Base-by-base conservation (phyloP, 2,113 vertebrate genomes). In the Pagrus major region DNA sequence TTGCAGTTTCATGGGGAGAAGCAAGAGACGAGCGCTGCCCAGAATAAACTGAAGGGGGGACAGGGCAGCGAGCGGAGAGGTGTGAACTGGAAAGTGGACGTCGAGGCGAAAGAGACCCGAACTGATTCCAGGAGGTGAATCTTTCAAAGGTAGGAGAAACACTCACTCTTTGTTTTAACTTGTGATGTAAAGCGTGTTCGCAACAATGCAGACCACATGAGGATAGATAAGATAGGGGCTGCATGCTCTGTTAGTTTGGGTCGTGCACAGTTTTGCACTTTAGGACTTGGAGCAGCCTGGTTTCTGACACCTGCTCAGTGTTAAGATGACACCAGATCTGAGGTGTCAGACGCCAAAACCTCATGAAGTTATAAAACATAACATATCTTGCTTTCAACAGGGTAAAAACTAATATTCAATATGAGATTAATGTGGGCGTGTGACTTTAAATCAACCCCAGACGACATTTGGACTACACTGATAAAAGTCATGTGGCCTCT, bases 61-160 rank as follows among this genome's bases (percentile, higher is more conserved):
- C 65, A 35, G 75, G 76, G 84, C 68, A 60, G 69, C 11, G 66
- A 41, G 33, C 4, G 33, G 33, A 75, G 84, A 63, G 69, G 84
- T 72, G 83, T 61, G 71, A 73, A 59, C 39, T 55, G 63, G 47
- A 59, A 70, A 54, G 86, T 41, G 80, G 84, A 91, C 78, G 54
- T 52, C 71, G 75, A 82, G 65, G 42, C 55, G 65, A 70, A 47
- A 83, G 71, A 76, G 44, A 75, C n/a, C 58, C 21, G 71, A 83
- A 74, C 77, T 41, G 79, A 89, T 89, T 90, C 83, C 77, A 65
- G 65, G 76, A n/a, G 64, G 84, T 82, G 87, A 59, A 78, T 69
- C 47, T 86, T 63, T 71, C 47, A 73, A 90, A 94, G 95, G 94
- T 95, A 92, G 64, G 91, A 81, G n/a, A 37, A 1, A 58, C 16